Base-by-base conservation (phyloP, 2,888 invertebrate genomes). In the Philereme vetulata region DNA sequence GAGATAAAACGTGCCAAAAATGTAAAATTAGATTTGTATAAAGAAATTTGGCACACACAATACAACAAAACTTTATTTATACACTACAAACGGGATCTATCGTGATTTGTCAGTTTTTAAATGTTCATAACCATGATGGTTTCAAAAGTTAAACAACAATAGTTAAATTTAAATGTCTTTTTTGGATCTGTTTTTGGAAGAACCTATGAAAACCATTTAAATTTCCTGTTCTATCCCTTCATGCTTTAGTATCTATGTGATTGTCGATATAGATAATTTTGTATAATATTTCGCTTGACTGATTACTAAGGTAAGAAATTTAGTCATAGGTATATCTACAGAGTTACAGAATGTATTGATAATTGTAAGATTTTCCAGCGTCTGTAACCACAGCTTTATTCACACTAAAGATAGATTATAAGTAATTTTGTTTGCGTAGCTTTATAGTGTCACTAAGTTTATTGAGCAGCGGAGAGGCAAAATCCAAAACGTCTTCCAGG, bases 301-400 rank as follows among this genome's bases (percentile, higher is more conserved):
- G 64, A 63, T 61, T 64, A 54, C 35, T 58, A 60, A 50, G n/a
- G 40, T 59, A 59, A 56, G 58, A 46, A 52, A 60, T 56, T 43
- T 56, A 50, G 40, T 36, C 43, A 34, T 54, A 62, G 47, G 35
- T 43, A 6, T 43, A 6, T 49, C n/a, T 34, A n/a, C 33, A 48
- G 8, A n/a, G 36, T 35, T 58, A 52, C 54, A 46, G 32, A 55
- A 51, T 48, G 51, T 48, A 55, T 46, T 50, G 48, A 49, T 61
- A 65, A 51, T 44, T 60, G 60, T 51, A 42, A 47, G 59, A 67
- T 56, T 57, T 45, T 56, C 59, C 51, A 51, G 59, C 61, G 55
- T 58, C 46, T 70, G 64, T 67, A 62, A 68, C 67, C 51, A 65
- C 62, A 72, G 76, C 75, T 74, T 78, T 74, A 75, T 66, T 61